A percentile compares a stretch with the other conserved stretches of the same genome.
Evolutionary conservation across 2,888 invertebrate genomes (phyloP).

Genomic region (Leistus spinibarbis): DNA sequence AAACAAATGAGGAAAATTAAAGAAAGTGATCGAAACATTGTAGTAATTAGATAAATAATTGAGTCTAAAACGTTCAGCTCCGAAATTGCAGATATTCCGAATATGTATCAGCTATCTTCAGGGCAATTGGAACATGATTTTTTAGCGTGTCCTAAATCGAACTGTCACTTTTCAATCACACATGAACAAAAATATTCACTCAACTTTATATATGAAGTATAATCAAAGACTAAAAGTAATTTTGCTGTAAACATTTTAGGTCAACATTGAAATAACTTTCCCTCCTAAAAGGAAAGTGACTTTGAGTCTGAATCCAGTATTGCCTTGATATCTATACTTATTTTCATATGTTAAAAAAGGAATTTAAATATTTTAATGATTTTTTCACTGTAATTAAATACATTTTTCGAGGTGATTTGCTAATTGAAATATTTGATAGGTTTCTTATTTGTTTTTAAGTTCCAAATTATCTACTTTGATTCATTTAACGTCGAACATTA

Average conservation of each 20-base stretch:
- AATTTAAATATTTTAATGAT: not conserved
- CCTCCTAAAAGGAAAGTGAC: conserved; percentile 15
- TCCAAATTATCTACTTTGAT: too few relatives aligned
- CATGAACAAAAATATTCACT: not conserved
- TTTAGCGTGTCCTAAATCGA: not conserved
- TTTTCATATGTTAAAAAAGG: not conserved
- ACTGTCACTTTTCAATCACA: conserved; percentile 14
- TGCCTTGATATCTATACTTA: conserved; percentile 24
- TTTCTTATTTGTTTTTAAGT: too few relatives aligned
- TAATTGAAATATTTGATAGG: too few relatives aligned
- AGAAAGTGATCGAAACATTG: not conserved
- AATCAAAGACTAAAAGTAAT: conserved; percentile 17
- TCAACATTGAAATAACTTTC: conserved; percentile 22
- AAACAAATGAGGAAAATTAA: conserved; percentile 10
- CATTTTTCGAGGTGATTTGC: too few relatives aligned
- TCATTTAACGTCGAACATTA: too few relatives aligned
- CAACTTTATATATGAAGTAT: not conserved
- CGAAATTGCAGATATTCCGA: too few relatives aligned
- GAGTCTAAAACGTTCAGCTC: not conserved
- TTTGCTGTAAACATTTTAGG: conserved; percentile 19
- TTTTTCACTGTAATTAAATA: too few relatives aligned
- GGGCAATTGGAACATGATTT: not conserved
- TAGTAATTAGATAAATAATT: not conserved
- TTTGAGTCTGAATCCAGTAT: conserved; percentile 9
- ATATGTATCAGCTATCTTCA: not conserved